Evolutionary conservation across 2,797 vertebrate species (phyloP), one percentile per base, ranked within the genome.

Genomic region (Chaetodon trifasciatus): DNA sequence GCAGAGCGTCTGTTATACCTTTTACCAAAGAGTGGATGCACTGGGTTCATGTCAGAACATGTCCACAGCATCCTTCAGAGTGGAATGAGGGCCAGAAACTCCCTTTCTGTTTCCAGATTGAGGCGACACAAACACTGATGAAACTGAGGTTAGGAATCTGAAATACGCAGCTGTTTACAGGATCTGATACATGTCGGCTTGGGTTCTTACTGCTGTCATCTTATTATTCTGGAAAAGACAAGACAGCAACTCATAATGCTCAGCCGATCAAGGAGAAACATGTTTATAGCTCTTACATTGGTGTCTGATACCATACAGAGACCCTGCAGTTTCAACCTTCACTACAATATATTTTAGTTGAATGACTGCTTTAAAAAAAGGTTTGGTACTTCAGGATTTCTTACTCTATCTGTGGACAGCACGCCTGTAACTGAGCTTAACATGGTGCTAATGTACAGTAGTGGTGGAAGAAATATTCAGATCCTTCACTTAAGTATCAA

Each of bases 1-100:
- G 95, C 95, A 93, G 90, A 66, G 63, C 77, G 52, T 16, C 3
- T 13, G 39, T 53, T 35, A 0, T 8, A 11, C 32, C 23, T 57
- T 17, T 13, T 3, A n/a, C 64, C 5, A 16, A n/a, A 44, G 11
- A 16, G 79, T 55, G 46, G 81, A 88, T 77, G 67, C 65, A 47
- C 70, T 75, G 55, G 44, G 76, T 91, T 69, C 94, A 93, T 95
- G 93, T 96, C 94, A 78, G 91, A 95, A 95, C 95, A 95, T 95
- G 95, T 96, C 93, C 92, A 79, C 64, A 82, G 78, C 88, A 82
- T 88, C 79, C 56, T 63, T 65, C 71, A 49, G 15, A 10, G 1
- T 10, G 55, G 28, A 56, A 66, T 2, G 1, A 3, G 50, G 64
- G 49, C 72, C 6, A 64, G 55, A 87, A 84, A 72, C 11, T 69